These are phyloP conservation scores for Bergia puertoricense DNA, from an alignment of 92 coral and sea anemone species.

Conservation along the genomic window DNA sequence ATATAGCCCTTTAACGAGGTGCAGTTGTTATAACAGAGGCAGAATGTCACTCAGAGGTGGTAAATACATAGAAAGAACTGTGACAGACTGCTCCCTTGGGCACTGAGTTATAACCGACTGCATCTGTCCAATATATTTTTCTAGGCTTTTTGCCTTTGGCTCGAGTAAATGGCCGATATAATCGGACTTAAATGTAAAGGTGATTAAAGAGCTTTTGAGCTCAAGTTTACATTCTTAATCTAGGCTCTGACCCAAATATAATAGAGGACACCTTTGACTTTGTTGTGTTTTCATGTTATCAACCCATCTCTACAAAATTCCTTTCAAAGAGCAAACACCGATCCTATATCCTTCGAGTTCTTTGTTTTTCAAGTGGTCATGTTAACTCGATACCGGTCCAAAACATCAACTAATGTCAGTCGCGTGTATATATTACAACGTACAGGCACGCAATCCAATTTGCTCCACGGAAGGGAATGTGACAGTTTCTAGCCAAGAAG, in stretches of 20 bases:
- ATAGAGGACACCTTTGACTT: no score
- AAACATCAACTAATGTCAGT: neutral
- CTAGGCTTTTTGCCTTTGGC: no score
- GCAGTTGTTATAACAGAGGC: no score
- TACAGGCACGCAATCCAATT: neutral
- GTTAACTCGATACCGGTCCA: slow-evolving; percentile 8
- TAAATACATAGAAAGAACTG: no score
- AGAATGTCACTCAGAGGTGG: no score
- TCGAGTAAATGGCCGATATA: no score
- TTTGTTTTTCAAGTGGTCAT: neutral
- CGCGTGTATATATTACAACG: neutral
- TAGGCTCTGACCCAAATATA: neutral
- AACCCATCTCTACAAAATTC: neutral
- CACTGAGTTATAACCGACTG: no score
- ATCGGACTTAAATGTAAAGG: neutral
- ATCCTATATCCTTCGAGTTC: slow-evolving; percentile 1
- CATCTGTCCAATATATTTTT: no score
- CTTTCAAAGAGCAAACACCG: slow-evolving; percentile 8
- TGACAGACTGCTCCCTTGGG: no score
- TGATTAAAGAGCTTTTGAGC: neutral
- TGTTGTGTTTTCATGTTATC: slow-evolving; percentile 1
- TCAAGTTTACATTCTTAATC: neutral
- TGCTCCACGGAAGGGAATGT: neutral
- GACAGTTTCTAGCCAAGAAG: neutral
- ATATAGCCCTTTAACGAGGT: no score